Evolutionary conservation across 2,888 invertebrate genomes (phyloP).

Genomic region (Lithodes maja): DNA sequence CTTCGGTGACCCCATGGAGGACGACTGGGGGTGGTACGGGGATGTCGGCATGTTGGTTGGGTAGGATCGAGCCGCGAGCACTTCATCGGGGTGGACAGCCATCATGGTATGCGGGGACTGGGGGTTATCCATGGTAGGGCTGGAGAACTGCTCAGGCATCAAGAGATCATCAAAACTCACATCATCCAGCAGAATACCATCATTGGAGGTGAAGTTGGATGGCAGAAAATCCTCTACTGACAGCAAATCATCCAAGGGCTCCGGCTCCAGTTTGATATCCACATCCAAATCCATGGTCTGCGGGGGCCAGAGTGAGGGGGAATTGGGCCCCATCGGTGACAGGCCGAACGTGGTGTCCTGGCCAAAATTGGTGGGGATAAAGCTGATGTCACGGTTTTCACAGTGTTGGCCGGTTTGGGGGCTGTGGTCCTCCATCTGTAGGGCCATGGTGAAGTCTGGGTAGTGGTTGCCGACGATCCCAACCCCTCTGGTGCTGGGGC

Average conservation of each 20-base stretch:
- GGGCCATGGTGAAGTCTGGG: slow-evolving; percentile 44
- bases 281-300: slow-evolving; percentile 65
- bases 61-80: slow-evolving; percentile 43
- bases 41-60: slow-evolving; percentile 4
- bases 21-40: not conserved
- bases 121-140: slow-evolving; percentile 49
- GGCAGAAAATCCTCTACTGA: slow-evolving; percentile 59
- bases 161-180: slow-evolving; percentile 59
- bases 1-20: not conserved
- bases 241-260: slow-evolving; percentile 59
- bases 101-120: slow-evolving; percentile 69
- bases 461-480: slow-evolving; percentile 35
- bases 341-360: slow-evolving; percentile 59
- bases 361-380: slow-evolving; percentile 27
- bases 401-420: slow-evolving; percentile 45
- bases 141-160: slow-evolving; percentile 53
- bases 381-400: slow-evolving; percentile 37
- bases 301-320: slow-evolving; percentile 60
- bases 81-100: slow-evolving; percentile 66
- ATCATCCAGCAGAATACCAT: slow-evolving; percentile 53
- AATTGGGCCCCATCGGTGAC: slow-evolving; percentile 58
- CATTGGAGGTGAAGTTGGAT: slow-evolving; percentile 38
- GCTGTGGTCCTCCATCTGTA: slow-evolving; percentile 60
- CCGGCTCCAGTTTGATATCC: slow-evolving; percentile 68
- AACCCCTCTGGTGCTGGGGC: slow-evolving; percentile 48